Evolutionary conservation across 2,113 vertebrate genomes (phyloP), one percentile per base, ranked within the genome.

Genomic region (Steatornis caripensis): DNA sequence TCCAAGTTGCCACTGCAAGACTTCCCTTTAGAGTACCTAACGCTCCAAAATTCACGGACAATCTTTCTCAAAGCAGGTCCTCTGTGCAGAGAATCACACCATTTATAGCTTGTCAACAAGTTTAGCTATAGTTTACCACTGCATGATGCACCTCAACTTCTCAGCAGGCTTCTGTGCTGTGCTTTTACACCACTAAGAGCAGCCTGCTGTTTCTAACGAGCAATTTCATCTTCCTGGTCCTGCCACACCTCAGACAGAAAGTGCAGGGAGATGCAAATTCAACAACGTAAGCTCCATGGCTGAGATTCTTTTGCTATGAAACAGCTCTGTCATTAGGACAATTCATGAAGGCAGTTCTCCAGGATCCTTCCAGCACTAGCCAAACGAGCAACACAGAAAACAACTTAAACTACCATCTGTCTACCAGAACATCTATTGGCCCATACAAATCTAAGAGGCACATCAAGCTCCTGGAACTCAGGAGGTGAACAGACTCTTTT

Each of bases 21-120:
- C n/a, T 26, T 37, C 8, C 46, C 70, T 68, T 45, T 3, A 57
- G 57, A 23, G 32, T 5, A 43, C 0, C 0, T 1, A 68, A 43
- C 8, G 21, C 43, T n/a, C 27, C 41, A 29, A 24, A 76, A 49
- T 9, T 26, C 26, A 46, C 4, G 13, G 29, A 26, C 13, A 4
- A 1, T 3, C 57, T 11, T 49, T 36, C 41, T 70, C 18, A 10
- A 48, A 23, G 64, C 26, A 75, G 57, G 26, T 88, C 45, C 64
- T 68, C 46, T 19, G 14, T 23, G 46, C 75, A 64, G 17, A 29
- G 23, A 24, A 60, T 21, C 21, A 4, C 3, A 5, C 4, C 55
- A 77, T 15, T 57, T 53, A 17, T 21, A 84, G 29, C 26, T 3
- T 58, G 24, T 20, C n/a, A 74, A 8, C 37, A 75, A n/a, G 22